Percentiles rank a stretch among this genome's conserved stretches.
phyloP scores from a whole-genome alignment of 2,888 invertebrate species.

The Pemphredon lugubris region DNA sequence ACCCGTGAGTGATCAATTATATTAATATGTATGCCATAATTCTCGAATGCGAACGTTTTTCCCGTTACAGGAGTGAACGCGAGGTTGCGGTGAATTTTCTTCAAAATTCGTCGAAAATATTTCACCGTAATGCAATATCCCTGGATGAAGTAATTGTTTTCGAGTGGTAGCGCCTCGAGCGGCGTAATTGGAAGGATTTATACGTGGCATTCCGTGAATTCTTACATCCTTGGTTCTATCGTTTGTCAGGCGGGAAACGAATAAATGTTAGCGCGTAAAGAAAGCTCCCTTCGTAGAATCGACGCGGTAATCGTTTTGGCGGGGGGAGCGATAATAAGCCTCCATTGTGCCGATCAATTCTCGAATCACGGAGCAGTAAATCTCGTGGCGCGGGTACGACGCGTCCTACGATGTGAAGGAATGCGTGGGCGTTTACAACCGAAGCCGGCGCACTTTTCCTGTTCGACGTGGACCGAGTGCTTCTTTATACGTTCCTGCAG shows the following conservation, averaged over 20 bases:
- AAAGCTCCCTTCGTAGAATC: constrained; percentile 28
- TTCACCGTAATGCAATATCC: no score
- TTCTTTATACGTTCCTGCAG: constrained; percentile 27
- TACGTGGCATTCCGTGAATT: constrained; percentile 15
- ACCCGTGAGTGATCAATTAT: no score
- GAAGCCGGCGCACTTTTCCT: constrained; percentile 13
- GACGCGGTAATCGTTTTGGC: constrained; percentile 15
- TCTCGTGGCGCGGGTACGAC: constrained; percentile 37
- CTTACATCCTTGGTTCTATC: constrained; percentile 39
- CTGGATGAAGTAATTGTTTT: constrained; percentile 38
- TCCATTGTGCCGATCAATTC: constrained; percentile 43
- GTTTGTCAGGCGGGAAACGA: constrained; percentile 34
- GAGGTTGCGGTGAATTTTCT: no score
- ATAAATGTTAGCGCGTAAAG: constrained; percentile 25
- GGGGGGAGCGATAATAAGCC: constrained; percentile 35
- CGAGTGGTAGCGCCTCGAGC: constrained; percentile 28
- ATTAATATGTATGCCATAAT: no score
- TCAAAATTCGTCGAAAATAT: no score
- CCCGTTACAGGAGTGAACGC: no score
- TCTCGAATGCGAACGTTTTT: no score
- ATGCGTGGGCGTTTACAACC: constrained; percentile 45
- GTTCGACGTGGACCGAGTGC: constrained; percentile 20
- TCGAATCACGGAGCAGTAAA: constrained; percentile 35
- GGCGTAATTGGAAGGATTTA: constrained; percentile 31
- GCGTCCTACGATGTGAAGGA: constrained; percentile 41